Evolutionary conservation across 2,888 invertebrate genomes (phyloP), one percentile per base, ranked within the genome.

Genomic region (Dicyrtoma fusca): DNA sequence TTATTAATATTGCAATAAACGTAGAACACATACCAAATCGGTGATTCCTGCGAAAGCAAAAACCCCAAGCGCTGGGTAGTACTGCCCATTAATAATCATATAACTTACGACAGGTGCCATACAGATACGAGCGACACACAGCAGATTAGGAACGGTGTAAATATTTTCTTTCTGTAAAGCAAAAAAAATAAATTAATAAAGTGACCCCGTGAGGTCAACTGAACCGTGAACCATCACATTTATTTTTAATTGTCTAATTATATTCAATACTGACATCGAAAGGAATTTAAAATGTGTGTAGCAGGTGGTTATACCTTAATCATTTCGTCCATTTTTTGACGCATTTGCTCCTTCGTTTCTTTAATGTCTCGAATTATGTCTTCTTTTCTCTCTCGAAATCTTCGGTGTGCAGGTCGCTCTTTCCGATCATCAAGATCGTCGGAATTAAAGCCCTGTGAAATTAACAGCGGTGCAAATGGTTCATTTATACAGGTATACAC

Each of bases 51-150:
- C 97, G 81, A 92, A 85, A 34, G 90, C 88, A 81, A 98, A 87
- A 69, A 98, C 83, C 64, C 89, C 90, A 77, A 96, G 86, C 0
- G 97, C 97, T 77, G 90, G 85, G 73, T 84, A 78, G 84, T 91
- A 97, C 78, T 92, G 87, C 26, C 91, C 89, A 80, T 92, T 89
- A 17, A 97, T 83, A 79, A 99, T 94, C 57, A 95, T 88, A 84
- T 94, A 92, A 25, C 95, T 95, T 76, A 98, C 86, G 82, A 92
- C 90, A 0, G 98, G 98, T 0, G 97, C 92, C 80, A 93, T 86
- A 8, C 88, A 85, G 81, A 97, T 96, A 81, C 98, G 88, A 23
- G 91, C 87, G 10, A 94, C 85, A 82, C 97, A 97, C 68, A 98
- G 85, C 62, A 94, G 86, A 85, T 98, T 98, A 13, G 98, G 98